phyloP scores from a whole-genome alignment of 2,797 vertebrate species.

The Syncerus caffer region DNA sequence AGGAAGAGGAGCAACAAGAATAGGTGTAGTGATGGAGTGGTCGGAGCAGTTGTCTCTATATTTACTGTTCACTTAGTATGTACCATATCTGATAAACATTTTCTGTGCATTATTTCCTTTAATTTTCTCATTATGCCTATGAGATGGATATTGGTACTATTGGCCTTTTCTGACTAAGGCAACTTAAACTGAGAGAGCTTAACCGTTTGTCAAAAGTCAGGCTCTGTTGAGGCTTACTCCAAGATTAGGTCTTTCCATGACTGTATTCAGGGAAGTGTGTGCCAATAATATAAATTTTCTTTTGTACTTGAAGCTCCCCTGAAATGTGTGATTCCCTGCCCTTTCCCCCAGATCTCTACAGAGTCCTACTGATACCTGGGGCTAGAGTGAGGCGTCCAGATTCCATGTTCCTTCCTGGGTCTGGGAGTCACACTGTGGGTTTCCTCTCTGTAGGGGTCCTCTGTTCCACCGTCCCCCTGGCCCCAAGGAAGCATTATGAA shows the following conservation, averaged over 20 bases:
- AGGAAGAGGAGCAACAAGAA: not conserved
- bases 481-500: not conserved
- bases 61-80: not conserved
- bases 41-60: not conserved
- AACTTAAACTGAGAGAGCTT: not conserved
- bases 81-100: not conserved
- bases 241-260: not conserved
- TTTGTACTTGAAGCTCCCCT: not conserved
- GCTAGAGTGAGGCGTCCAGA: not conserved
- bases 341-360: not conserved
- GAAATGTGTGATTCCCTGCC: not conserved
- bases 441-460: fast-evolving
- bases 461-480: not conserved
- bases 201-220: not conserved
- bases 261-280: not conserved
- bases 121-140: not conserved
- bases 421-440: not conserved
- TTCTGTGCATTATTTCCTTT: not conserved
- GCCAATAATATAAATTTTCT: not conserved
- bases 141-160: not conserved
- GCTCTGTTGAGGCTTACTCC: not conserved
- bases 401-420: not conserved
- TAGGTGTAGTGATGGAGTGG: fast-evolving
- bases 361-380: not conserved
- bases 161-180: not conserved